Percentiles rank a stretch among this genome's conserved stretches.
phyloP scores from a whole-genome alignment of 2,888 invertebrate species.

The Sipha maydis region DNA sequence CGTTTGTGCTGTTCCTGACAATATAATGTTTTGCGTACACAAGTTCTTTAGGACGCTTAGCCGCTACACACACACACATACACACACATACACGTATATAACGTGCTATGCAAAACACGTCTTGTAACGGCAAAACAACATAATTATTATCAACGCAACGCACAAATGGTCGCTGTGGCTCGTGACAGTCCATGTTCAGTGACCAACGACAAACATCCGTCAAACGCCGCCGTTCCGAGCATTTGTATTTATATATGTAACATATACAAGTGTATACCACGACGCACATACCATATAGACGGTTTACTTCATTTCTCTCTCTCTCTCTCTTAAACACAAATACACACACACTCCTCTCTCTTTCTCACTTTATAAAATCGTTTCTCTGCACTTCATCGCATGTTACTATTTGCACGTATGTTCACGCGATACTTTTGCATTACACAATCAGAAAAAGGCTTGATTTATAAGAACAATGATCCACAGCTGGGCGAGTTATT shows the following conservation, averaged over 20 bases:
- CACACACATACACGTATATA: no score
- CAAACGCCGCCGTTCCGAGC: not conserved
- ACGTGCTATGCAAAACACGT: conserved; percentile 7
- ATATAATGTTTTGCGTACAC: conserved; percentile 35
- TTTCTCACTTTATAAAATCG: no score
- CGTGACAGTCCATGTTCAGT: not conserved
- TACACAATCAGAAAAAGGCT: not conserved
- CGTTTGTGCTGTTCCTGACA: conserved; percentile 1
- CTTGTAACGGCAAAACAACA: not conserved
- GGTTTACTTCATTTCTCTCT: not conserved
- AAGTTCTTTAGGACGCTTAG: conserved; percentile 17
- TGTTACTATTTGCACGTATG: not conserved
- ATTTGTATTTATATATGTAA: not conserved
- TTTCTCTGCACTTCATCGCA: no score
- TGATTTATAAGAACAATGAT: no score
- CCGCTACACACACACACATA: not conserved
- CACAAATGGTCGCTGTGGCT: not conserved
- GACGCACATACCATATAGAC: not conserved
- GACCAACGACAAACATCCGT: not conserved
- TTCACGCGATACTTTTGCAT: not conserved
- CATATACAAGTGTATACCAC: not conserved
- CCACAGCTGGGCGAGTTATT: no score
- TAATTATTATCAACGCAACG: not conserved
- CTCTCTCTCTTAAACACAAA: no score
- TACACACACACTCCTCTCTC: no score